Evolutionary conservation across 2,888 invertebrate species (phyloP), one percentile per base, ranked within the genome.

Genomic region (Kryphioiulus occultus): DNA sequence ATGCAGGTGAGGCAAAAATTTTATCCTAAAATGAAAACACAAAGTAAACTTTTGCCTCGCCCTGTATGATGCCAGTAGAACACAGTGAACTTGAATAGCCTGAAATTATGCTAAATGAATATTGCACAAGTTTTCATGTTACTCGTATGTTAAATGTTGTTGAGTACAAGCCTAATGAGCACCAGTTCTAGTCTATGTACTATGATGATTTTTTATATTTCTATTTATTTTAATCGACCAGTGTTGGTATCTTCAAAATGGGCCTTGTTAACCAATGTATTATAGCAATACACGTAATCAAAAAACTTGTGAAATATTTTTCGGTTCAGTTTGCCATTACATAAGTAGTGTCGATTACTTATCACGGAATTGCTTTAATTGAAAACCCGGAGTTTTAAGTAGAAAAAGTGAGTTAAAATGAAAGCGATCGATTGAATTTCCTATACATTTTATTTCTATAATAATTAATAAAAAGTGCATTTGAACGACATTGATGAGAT

Each of bases 401-500:
- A 68, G 59, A 68, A 68, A 68, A 68, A 68, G 22, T 59, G 59
- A 68, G 59, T 68, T 68, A 68, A 68, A 68, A 68, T 68, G 59
- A 68, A 68, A 68, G 59, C 59, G 22, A 68, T 26, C 59, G 59
- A 39, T 39, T 39, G 39, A 68, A 22, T 68, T 68, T 68, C 59
- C 22, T 68, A 68, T 68, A 68, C n/a, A 44, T 44, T 53, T 53
- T 53, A 68, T 68, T 68, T 68, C 59, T 68, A 68, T 22, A 68
- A 68, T 68, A 68, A 68, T 68, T 68, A 68, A 68, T 68, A 22
- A 68, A 68, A 68, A 68, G 59, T 68, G 59, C 59, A 22, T 68
- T 68, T 19, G 59, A 22, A 68, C 59, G 59, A 68, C 59, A 68
- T 22, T 12, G 59, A 68, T 68, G 59, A 68, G 59, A 68, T 68